Conservation (phyloP, 37 sponge, comb jelly and placozoan species). For the Chondrosia reniformis region DNA sequence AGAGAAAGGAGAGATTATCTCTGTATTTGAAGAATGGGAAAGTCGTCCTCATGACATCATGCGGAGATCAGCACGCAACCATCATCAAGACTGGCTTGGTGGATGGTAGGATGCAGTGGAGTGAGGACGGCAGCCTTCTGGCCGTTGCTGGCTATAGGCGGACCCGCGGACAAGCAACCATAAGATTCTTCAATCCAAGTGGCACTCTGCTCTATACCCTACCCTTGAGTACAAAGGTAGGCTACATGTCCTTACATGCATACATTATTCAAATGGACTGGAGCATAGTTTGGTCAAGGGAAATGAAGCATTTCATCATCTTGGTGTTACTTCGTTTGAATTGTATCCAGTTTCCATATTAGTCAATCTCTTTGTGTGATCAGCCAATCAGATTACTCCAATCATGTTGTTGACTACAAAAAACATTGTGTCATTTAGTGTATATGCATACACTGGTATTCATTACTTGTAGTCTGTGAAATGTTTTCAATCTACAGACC, state of each 20-base stretch:
- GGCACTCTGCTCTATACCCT: constrained; percentile 78
- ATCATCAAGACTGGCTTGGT: constrained; percentile 80
- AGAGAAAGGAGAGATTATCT: constrained; percentile 56
- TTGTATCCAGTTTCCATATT: no score
- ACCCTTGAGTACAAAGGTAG: constrained; percentile 73
- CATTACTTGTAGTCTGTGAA: neutral
- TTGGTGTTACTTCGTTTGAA: neutral
- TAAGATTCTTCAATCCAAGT: constrained; percentile 80
- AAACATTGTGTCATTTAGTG: neutral
- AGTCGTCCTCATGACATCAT: constrained; percentile 88
- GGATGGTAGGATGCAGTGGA: constrained; percentile 84
- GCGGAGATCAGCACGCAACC: constrained; percentile 88
- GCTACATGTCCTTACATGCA: neutral
- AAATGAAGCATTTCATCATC: neutral
- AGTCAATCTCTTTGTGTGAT: neutral
- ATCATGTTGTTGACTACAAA: neutral
- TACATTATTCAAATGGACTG: neutral
- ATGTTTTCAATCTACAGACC: neutral
- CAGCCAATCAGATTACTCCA: neutral
- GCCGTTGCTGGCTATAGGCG: constrained; percentile 87
- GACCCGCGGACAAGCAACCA: constrained; percentile 57
- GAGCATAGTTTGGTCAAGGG: neutral
- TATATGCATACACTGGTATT: neutral
- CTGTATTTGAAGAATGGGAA: constrained; percentile 83
- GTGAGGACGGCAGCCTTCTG: constrained; percentile 62